These are phyloP conservation scores for Puntigrus tetrazona DNA, from an alignment of 2,113 vertebrate genomes.

Conservation along the genomic window DNA sequence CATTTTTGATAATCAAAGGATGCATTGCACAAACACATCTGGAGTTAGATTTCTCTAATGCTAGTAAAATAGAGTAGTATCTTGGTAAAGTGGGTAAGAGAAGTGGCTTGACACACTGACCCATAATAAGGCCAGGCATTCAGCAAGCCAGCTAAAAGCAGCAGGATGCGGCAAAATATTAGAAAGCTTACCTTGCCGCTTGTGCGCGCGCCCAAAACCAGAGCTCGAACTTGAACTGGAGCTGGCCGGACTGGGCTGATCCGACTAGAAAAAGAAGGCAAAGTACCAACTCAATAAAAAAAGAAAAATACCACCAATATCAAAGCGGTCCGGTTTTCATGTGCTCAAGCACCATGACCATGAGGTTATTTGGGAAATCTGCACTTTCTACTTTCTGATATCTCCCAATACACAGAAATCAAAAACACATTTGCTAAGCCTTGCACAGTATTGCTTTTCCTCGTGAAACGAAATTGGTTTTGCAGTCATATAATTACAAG, in stretches of 20 bases:
- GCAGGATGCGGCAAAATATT: background rate
- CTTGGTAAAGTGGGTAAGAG: background rate
- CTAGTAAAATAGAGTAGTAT: background rate
- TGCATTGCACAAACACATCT: background rate
- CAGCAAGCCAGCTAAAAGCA: background rate
- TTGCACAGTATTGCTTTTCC: conserved; percentile 7
- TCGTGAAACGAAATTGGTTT: conserved; percentile 17
- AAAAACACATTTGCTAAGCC: background rate
- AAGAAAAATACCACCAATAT: background rate
- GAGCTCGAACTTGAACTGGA: conserved; percentile 90
- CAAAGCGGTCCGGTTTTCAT: background rate
- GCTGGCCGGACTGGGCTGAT: conserved; percentile 93
- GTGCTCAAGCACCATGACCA: background rate
- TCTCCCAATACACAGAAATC: background rate
- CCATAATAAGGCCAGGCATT: background rate
- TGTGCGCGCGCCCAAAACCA: conserved; percentile 84
- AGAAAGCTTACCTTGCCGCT: conserved; percentile 85
- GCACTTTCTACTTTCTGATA: background rate
- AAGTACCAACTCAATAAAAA: background rate
- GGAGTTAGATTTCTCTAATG: background rate
- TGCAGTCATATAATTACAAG: background rate
- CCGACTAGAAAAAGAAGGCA: conserved; percentile 73
- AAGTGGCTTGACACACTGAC: background rate
- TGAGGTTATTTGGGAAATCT: background rate
- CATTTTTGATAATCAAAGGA: background rate